Base-by-base conservation (phyloP, 2,113 vertebrate genomes). In the Paracanthobrama guichenoti region DNA sequence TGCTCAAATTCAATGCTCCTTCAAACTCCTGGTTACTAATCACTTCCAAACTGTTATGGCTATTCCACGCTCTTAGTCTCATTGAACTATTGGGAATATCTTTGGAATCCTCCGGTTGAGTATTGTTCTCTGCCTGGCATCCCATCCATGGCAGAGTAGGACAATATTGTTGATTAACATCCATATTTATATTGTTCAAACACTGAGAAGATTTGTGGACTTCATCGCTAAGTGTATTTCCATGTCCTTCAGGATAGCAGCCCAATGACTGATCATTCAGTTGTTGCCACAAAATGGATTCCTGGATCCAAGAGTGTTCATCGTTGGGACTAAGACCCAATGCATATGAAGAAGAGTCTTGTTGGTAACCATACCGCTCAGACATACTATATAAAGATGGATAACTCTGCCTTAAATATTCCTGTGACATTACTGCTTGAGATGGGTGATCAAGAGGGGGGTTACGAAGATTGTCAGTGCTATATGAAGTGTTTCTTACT, bases 1-100 rank as follows among this genome's bases (percentile, higher is more conserved):
- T 93, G 81, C 93, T 94, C 59, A 95, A 88, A 81, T 95, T 95
- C 66, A 95, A 89, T 7, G 84, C 93, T 76, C 87, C 84, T 42
- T 91, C 92, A 87, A 78, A 89, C 8, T 82, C 83, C 28, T 59
- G 28, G 6, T 87, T 88, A 76, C 78, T 75, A 24, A 66, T 59
- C 14, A 28, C 22, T n/a, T 86, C 86, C 42, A 93, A 85, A 66
- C 92, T 90, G 69, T 90, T 92, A 78, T 90, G 85, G 86, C 90
- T 94, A 83, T 81, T 93, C 91, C 92, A 93, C 79, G 88, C 71
- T 87, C 86, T 93, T 11, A 39, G 90, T 76, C 50, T 66, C 86
- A 87, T 89, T 60, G 35, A 84, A 84, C 87, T 87, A 46, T 66
- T 64, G 18, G 3, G 11, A 20, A 69, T 59, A 86, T 62, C 86